phyloP scores from a whole-genome alignment of 92 coral and sea anemone genomes.

The Epizoanthus scotinus region DNA sequence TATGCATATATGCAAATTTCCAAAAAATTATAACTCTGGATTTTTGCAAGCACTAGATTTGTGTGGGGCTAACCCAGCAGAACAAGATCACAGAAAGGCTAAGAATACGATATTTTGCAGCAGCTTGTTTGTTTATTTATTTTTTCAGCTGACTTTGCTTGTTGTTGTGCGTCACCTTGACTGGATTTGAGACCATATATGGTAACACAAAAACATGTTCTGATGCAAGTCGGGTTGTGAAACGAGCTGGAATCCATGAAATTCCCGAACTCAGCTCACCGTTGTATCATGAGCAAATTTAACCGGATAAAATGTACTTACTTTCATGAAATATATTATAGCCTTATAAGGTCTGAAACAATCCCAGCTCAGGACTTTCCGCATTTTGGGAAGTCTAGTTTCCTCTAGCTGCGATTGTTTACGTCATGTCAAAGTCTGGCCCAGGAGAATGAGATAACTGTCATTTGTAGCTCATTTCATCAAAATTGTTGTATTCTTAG shows the following conservation, averaged over 20 bases:
- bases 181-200: constrained; percentile 9
- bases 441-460: constrained; percentile 1
- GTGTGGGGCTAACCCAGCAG: not conserved
- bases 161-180: constrained; percentile 12
- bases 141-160: constrained; percentile 20
- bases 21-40: not conserved
- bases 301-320: constrained; percentile 2
- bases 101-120: not conserved
- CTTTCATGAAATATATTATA: not conserved
- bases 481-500: not conserved
- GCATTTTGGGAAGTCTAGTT: not conserved
- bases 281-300: not conserved
- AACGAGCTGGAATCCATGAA: constrained; percentile 24
- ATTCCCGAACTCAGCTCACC: constrained; percentile 26
- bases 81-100: not conserved
- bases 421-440: not conserved
- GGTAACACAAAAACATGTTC: constrained; percentile 1
- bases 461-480: not conserved
- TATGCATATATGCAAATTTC: constrained; percentile 16
- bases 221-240: constrained; percentile 15
- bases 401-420: not conserved
- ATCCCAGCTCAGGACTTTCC: not conserved
- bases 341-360: constrained; percentile 31
- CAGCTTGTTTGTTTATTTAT: constrained; percentile 11
- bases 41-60: constrained; percentile 5